Percentiles rank a stretch among this genome's conserved stretches.
Evolutionary conservation across 2,113 vertebrate genomes (phyloP).

Genomic region (Burhinus oedicnemus): DNA sequence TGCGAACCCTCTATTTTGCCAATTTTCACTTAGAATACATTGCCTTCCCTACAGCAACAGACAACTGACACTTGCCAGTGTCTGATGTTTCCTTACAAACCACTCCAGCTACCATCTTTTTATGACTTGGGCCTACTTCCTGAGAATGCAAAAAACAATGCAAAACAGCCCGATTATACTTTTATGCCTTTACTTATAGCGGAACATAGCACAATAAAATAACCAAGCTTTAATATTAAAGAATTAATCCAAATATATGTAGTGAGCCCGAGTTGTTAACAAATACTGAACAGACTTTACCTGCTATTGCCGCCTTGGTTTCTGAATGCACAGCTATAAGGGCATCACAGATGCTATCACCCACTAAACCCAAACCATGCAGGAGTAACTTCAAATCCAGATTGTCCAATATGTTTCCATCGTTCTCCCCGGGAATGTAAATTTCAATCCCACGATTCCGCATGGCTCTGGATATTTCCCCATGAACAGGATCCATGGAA

Average conservation of each 20-base stretch:
- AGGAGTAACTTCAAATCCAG: conserved; percentile 90
- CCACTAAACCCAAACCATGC: conserved; percentile 86
- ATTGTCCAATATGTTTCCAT: conserved; percentile 76
- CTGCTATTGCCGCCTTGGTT: conserved; percentile 81
- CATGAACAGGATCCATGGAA: conserved; percentile 93
- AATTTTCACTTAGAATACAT: not conserved
- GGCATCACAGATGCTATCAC: conserved; percentile 85
- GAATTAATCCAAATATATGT: not conserved
- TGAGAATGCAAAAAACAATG: not conserved
- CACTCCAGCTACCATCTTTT: not conserved
- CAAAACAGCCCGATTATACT: not conserved
- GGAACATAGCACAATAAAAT: not conserved
- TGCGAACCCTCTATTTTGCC: not conserved
- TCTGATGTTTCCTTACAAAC: not conserved
- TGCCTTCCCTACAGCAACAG: not conserved
- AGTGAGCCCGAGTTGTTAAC: not conserved
- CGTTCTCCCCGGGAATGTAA: conserved; percentile 87
- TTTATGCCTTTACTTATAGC: not conserved
- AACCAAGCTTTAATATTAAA: not conserved
- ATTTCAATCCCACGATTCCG: conserved; percentile 95
- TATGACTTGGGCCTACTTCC: not conserved
- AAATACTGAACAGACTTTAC: conserved; percentile 52
- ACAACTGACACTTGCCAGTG: not conserved
- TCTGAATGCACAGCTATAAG: conserved; percentile 86
- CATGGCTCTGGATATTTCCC: conserved; percentile 98